Conservation (phyloP, 2,797 vertebrate species). For the Novumbra hubbsi region DNA sequence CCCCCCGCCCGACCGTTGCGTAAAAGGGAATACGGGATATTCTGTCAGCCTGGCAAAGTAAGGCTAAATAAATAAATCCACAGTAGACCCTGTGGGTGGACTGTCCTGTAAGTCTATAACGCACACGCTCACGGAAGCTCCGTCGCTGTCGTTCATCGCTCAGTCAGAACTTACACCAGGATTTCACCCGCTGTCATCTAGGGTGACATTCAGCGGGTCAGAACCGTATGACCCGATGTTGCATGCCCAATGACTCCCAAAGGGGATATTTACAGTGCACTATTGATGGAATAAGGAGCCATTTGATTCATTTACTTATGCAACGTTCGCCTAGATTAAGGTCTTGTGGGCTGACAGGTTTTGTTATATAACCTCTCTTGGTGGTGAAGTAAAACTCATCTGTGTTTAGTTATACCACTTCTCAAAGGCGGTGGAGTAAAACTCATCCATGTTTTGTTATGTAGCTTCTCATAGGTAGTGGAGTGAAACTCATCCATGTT, state of each 20-base stretch:
- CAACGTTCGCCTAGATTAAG: neutral
- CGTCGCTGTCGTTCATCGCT: neutral
- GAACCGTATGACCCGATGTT: neutral
- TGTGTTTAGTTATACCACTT: neutral
- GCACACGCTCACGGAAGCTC: neutral
- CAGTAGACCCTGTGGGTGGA: neutral
- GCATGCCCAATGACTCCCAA: neutral
- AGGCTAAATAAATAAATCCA: neutral
- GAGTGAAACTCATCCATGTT: neutral
- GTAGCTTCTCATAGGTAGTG: neutral
- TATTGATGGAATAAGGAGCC: neutral
- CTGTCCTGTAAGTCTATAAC: neutral
- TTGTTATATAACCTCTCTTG: neutral
- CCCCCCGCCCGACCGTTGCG: neutral
- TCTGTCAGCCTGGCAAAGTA: conserved; percentile 4
- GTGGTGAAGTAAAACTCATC: neutral
- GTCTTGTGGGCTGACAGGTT: neutral
- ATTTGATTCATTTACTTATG: neutral
- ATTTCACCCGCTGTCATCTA: neutral
- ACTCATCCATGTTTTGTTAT: neutral
- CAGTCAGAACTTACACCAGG: neutral
- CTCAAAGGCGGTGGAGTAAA: neutral
- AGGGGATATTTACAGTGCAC: neutral
- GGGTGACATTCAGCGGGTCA: neutral
- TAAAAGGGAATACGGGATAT: neutral